These are phyloP conservation scores for Lypha dubia DNA, from an alignment of 2,888 invertebrate species.

Conservation along the genomic window DNA sequence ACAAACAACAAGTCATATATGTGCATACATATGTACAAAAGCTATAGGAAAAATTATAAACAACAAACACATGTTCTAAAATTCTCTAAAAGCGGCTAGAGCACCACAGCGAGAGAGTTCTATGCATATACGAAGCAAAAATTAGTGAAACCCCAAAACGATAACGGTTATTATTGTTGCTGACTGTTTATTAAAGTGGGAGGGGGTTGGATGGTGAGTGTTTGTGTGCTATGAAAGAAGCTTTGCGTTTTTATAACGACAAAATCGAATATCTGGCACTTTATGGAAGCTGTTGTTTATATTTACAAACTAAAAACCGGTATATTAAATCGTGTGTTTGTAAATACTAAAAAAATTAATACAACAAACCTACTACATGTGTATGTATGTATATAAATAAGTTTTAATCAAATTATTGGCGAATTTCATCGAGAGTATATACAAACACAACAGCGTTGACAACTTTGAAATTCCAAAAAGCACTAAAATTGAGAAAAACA, in stretches of 20 bases:
- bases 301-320: slow-evolving; percentile 37
- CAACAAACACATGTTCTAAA: slow-evolving; percentile 57
- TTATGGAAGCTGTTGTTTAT: slow-evolving; percentile 15
- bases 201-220: too few relatives aligned
- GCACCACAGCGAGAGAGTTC: slow-evolving; percentile 19
- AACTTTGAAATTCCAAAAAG: too few relatives aligned
- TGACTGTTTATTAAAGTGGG: not conserved
- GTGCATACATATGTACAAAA: not conserved
- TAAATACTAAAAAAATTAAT: not conserved
- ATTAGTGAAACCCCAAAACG: slow-evolving; percentile 3
- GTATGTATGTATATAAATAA: not conserved
- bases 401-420: not conserved
- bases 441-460: not conserved
- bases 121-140: not conserved
- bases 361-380: too few relatives aligned
- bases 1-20: slow-evolving; percentile 36
- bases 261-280: slow-evolving; percentile 21
- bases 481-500: too few relatives aligned
- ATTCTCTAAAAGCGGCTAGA: slow-evolving; percentile 42
- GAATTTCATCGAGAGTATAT: not conserved
- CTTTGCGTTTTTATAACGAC: slow-evolving; percentile 29
- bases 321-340: slow-evolving; percentile 5
- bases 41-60: slow-evolving; percentile 9
- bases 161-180: slow-evolving; percentile 55
- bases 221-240: slow-evolving; percentile 36